Percentiles rank a stretch among this genome's conserved stretches.
Conservation (phyloP, 2,888 invertebrate genomes). For the Platycheirus albimanus region DNA sequence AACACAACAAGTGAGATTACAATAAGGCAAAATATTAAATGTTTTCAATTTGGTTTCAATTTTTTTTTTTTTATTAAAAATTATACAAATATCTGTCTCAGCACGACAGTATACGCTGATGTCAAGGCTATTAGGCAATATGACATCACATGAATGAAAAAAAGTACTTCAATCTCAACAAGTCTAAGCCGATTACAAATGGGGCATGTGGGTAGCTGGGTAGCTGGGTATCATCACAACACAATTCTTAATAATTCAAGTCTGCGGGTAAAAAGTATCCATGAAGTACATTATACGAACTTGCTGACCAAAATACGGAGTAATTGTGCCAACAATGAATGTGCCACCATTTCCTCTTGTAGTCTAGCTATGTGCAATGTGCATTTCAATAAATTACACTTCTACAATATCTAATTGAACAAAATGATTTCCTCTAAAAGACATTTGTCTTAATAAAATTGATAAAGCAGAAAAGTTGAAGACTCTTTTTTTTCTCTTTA, state of each 20-base stretch:
- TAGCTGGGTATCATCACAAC: background rate
- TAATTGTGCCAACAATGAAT: background rate
- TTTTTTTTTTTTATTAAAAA: no score
- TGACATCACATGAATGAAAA: background rate
- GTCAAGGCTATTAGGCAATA: no score
- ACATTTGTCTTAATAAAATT: conserved; percentile 53
- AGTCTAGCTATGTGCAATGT: no score
- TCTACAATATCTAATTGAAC: background rate
- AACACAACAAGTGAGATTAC: no score
- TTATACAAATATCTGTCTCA: no score
- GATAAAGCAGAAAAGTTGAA: conserved; percentile 17
- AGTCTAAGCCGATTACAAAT: background rate
- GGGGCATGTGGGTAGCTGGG: background rate
- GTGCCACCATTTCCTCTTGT: conserved; percentile 22
- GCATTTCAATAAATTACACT: conserved; percentile 23
- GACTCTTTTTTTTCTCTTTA: conserved; percentile 3
- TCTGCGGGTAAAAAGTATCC: conserved; percentile 1
- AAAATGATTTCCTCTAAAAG: conserved; percentile 31
- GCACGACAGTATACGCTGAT: no score
- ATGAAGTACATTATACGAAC: background rate
- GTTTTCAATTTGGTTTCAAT: no score
- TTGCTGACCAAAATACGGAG: background rate
- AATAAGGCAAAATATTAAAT: no score
- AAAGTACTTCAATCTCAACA: conserved; percentile 7
- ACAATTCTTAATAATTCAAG: background rate